Conservation (phyloP, 2,888 invertebrate species). For the Leptogaster cylindrica region DNA sequence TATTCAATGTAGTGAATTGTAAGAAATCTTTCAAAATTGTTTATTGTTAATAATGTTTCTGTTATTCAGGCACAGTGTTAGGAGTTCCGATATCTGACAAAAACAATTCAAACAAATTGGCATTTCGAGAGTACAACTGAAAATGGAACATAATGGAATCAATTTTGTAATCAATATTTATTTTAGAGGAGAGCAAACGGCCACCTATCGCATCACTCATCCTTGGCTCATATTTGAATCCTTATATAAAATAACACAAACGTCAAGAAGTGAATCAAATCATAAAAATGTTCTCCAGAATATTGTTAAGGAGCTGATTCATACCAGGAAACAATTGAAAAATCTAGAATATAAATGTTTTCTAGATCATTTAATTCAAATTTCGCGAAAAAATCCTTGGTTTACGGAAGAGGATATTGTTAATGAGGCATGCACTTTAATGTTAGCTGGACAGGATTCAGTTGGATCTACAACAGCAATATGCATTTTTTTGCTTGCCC, state of each 20-base stretch:
- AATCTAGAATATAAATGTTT: conserved; percentile 58
- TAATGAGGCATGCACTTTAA: conserved; percentile 69
- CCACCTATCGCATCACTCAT: conserved; percentile 63
- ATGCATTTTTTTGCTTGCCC: conserved; percentile 65
- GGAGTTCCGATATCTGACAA: conserved; percentile 62
- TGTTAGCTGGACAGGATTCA: conserved; percentile 71
- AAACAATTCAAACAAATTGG: conserved; percentile 60
- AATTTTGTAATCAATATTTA: background rate
- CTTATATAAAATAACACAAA: conserved; percentile 64
- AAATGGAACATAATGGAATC: conserved; percentile 59
- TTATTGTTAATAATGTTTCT: background rate
- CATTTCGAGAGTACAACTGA: conserved; percentile 68
- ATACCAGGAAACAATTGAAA: conserved; percentile 51
- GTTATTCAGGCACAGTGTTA: conserved; percentile 63
- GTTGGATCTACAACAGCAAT: conserved; percentile 67
- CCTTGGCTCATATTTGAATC: conserved; percentile 68
- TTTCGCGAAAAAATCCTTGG: conserved; percentile 62
- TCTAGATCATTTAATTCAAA: conserved; percentile 66
- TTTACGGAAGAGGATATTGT: conserved; percentile 67
- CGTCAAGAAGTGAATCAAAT: conserved; percentile 63
- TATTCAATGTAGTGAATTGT: conserved; percentile 67
- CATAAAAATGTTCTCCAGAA: conserved; percentile 63
- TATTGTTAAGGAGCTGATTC: conserved; percentile 63
- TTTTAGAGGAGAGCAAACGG: conserved; percentile 65
- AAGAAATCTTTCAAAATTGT: conserved; percentile 47